Evolutionary conservation across 2,888 invertebrate genomes (phyloP), one percentile per base, ranked within the genome.

Genomic region (Crepidodera aurea): DNA sequence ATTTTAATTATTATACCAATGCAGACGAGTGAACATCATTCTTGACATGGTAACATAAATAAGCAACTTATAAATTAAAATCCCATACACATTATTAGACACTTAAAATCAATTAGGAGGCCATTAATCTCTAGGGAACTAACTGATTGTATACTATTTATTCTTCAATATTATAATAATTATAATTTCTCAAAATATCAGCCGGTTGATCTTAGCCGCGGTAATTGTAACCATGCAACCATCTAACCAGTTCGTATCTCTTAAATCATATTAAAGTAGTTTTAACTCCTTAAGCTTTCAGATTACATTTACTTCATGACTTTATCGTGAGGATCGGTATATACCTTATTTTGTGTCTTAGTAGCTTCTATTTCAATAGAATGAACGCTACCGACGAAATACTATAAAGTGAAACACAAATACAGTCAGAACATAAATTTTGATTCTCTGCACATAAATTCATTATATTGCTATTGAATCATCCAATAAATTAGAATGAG

Each of bases 291-390:
- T 51, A 51, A 51, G 51, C 51, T 51, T 34, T 32, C 18, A 51
- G 51, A 48, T 56, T 22, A 48, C 48, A 46, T 56, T 37, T 22
- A 37, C 56, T 46, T 56, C 34, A 37, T 56, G 56, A 48, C 56
- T 56, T 48, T 56, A 56, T 56, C 56, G 25, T 32, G 16, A 25
- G 48, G 46, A 56, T 56, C 55, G 34, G 55, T n/a, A n/a, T 46
- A 56, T 44, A 46, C 44, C 56, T 46, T 37, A 56, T 37, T 48
- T 46, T 22, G 44, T 56, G 46, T 56, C 12, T 32, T 19, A 56
- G 56, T 48, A 37, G 37, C 42, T 54, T 54, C 54, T 25, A 42
- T 40, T 42, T 10, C 25, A 54, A 40, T 40, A 15, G 13, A 40
- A 54, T 29, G 12, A 54, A 18, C 22, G 40, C 27, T 54, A 54